phyloP scores from a whole-genome alignment of 2,113 vertebrate species.

The Cariama cristata region DNA sequence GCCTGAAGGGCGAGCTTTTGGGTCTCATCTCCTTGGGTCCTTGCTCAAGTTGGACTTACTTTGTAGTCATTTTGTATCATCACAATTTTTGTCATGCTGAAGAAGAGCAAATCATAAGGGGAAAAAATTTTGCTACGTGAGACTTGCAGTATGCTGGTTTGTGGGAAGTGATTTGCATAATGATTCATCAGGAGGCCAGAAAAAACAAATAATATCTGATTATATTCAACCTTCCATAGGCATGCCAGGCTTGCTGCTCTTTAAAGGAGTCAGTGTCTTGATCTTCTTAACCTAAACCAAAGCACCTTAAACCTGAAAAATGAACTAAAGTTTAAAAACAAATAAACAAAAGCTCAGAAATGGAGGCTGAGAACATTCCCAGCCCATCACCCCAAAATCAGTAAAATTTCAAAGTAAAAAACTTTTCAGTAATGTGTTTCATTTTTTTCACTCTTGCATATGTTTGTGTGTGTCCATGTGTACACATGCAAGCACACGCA shows the following conservation, averaged over 20 bases:
- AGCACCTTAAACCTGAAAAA: not conserved
- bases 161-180: constrained; percentile 23
- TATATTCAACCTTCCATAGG: not conserved
- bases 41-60: not conserved
- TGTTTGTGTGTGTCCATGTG: not conserved
- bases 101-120: not conserved
- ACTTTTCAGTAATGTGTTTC: not conserved
- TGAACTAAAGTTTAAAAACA: not conserved
- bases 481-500: not conserved
- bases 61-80: not conserved
- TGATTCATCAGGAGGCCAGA: not conserved
- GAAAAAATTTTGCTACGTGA: not conserved
- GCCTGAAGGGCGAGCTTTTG: not conserved
- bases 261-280: not conserved
- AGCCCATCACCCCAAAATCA: not conserved
- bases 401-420: not conserved
- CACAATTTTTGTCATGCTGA: not conserved
- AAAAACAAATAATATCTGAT: not conserved
- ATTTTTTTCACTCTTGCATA: not conserved
- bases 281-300: not conserved
- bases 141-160: not conserved
- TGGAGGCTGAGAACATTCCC: not conserved
- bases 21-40: not conserved
- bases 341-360: not conserved
- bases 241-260: not conserved